Base-by-base conservation (phyloP, 2,797 vertebrate genomes). In the Momotus momota region DNA sequence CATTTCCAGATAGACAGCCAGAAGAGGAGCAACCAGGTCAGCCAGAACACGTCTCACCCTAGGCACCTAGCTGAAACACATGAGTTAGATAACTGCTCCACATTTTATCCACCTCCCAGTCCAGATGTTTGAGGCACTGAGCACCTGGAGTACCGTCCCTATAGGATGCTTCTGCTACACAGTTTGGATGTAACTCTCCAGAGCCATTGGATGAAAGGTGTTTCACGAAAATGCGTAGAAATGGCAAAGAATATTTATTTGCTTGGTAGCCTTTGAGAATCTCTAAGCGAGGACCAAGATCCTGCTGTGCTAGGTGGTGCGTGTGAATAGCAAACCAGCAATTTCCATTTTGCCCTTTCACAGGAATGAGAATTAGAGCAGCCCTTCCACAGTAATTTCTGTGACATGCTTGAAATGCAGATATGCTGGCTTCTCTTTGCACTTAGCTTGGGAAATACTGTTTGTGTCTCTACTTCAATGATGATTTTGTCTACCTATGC, bases 341-440 rank as follows among this genome's bases (percentile, higher is more conserved):
- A 90, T 95, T 92, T 88, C 48, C 83, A 94, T 91, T 86, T 79
- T 93, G 55, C 33, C 48, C 71, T 93, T 93, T 94, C 78, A 45
- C 33, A 45, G 51, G 55, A 90, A 67, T 0, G 1, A 77, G 38
- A 90, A 86, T 90, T 70, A 90, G 67, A 55, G 18, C 29, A 77
- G 81, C 40, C 40, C 57, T 93, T 90, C 74, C 64, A 67, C 23
- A 65, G 57, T 46, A 46, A 86, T 92, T 93, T 95, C 33, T 64
- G 55, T 88, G 45, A 65, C 57, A 35, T 1, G 0, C 55, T 81
- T 90, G 86, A 95, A 94, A 92, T 64, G 57, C 67, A 82, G 55
- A 86, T 70, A 57, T 16, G 7, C 31, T 61, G 27, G 7, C 67
- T 78, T 92, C 33, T 72, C 57, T 69, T 72, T 78, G 23, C 4